phyloP scores from a whole-genome alignment of 2,797 vertebrate genomes.

The Bovichtus variegatus region DNA sequence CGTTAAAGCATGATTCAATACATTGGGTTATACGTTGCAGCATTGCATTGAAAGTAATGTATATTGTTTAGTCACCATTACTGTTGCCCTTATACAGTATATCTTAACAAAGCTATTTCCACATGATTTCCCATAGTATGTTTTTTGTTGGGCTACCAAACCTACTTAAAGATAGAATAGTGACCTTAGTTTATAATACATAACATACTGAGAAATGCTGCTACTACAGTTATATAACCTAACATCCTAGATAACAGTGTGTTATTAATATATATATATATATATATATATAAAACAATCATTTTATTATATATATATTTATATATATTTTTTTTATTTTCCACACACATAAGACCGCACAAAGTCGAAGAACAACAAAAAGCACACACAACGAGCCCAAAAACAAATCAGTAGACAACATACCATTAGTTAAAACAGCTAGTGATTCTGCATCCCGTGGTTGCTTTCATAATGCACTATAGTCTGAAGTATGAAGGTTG shows the following conservation, averaged over 20 bases:
- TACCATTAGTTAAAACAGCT: conserved; percentile 1
- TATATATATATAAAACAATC: too few relatives aligned
- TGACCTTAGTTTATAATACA: conserved; percentile 5
- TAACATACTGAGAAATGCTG: conserved; percentile 20
- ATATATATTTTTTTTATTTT: neutral
- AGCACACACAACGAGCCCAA: too few relatives aligned
- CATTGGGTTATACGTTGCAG: conserved; percentile 26
- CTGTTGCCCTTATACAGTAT: conserved; percentile 47
- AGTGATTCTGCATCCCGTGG: neutral
- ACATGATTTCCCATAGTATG: conserved; percentile 6
- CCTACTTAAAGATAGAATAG: conserved; percentile 5
- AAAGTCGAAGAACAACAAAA: too few relatives aligned
- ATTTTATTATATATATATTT: too few relatives aligned
- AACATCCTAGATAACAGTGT: conserved; percentile 11
- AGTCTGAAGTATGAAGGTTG: neutral
- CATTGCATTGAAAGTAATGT: conserved; percentile 40
- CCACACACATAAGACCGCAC: neutral
- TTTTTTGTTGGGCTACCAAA: conserved; percentile 16
- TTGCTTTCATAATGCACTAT: conserved; percentile 3
- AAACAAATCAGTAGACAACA: neutral
- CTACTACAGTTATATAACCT: conserved; percentile 30
- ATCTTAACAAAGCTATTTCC: conserved; percentile 30
- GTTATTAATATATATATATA: neutral
- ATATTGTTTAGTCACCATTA: conserved; percentile 35
- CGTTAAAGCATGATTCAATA: conserved; percentile 45